Percentiles rank a stretch among this genome's conserved stretches.
Conservation (phyloP, 92 coral and sea anemone genomes). For the Parazoanthus atlanticus region DNA sequence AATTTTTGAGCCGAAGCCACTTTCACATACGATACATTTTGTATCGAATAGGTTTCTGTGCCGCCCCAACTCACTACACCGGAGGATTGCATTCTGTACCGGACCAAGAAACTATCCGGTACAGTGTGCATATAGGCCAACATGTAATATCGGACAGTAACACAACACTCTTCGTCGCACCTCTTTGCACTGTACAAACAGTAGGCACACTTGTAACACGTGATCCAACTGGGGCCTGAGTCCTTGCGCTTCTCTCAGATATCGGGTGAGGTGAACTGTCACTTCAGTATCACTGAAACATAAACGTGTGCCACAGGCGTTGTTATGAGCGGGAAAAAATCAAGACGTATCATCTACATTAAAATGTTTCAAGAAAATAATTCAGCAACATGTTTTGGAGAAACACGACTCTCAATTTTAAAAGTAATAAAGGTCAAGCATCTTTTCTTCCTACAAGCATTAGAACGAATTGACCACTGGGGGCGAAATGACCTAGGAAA, state of each 20-base stretch:
- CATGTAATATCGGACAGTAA: too few relatives aligned
- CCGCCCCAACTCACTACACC: too few relatives aligned
- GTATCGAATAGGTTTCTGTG: too few relatives aligned
- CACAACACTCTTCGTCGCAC: constrained; percentile 32
- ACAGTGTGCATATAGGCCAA: too few relatives aligned
- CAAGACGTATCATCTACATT: neutral
- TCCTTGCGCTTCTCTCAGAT: constrained; percentile 62
- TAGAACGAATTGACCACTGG: neutral
- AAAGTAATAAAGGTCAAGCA: too few relatives aligned
- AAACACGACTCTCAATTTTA: too few relatives aligned
- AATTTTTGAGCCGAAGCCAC: too few relatives aligned
- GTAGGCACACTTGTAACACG: constrained; percentile 80
- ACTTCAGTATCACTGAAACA: constrained; percentile 50
- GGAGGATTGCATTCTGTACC: too few relatives aligned
- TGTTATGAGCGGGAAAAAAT: neutral
- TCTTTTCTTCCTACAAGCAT: too few relatives aligned
- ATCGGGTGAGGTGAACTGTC: constrained; percentile 63
- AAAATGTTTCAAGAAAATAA: too few relatives aligned
- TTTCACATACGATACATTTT: too few relatives aligned
- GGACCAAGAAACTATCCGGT: too few relatives aligned
- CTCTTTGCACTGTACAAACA: constrained; percentile 91
- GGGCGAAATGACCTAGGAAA: neutral
- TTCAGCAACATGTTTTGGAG: neutral
- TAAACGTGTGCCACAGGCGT: neutral
- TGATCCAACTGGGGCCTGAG: constrained; percentile 64